Base-by-base conservation (phyloP, 2,888 invertebrate species). In the Dascillus cervinus region DNA sequence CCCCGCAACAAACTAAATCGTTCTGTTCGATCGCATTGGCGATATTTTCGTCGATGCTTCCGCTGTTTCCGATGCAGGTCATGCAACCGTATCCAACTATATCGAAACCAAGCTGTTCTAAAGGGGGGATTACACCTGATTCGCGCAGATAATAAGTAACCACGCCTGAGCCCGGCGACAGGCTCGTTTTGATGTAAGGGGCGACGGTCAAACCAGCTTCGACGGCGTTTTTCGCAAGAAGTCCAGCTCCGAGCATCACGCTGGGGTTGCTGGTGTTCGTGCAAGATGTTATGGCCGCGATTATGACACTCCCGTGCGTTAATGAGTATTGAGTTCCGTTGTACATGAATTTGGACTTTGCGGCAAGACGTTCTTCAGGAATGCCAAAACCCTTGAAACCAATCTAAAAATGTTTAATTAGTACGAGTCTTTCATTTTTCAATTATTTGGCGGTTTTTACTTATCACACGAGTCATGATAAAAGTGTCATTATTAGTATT, bases 1-100 rank as follows among this genome's bases (percentile, higher is more conserved):
- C 94, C 0, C 96, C 95, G 56, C 90, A 90, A 53, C 94, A 94
- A 0, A 98, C 90, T 22, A 97, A 69, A 58, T 89, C 88, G 57
- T 91, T 90, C 71, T 83, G 84, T 58, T 95, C 94, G 43, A 95
- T 91, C 1, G 90, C 90, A 51, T 87, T 85, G 0, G 81, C 83
- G n/a, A 95, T 83, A 48, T 83, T 76, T 28, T 95, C 94, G 30
- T 89, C 86, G 0, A 98, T 75, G 0, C 95, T 94, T 0, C 97
- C 97, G 3, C 91, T 91, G 70, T 98, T 98, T 1, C 97, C 97
- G 48, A 98, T 98, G 60, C 98, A 98, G 0, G 97, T 97, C 96
- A 96, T 97, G 62, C 98, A 98, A 0, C 97, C 97, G 57, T 96
- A 98, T n/a, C 97, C 97, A 1, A 96, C 95, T 26, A 91, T 82